Base-by-base conservation (phyloP, 2,888 invertebrate species). In the Phasia obesa region DNA sequence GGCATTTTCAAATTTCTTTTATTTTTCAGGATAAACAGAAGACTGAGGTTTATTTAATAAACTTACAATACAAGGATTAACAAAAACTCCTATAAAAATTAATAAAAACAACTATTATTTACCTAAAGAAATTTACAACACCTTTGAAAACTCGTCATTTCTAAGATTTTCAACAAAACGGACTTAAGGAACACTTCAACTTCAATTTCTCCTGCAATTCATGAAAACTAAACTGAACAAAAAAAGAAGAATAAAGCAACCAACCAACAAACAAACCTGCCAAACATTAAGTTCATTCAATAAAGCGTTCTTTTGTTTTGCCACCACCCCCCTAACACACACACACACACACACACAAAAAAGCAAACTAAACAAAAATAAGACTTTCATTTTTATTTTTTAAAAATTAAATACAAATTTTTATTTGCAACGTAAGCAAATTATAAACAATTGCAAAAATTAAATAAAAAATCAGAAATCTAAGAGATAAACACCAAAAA, bases 21-120 rank as follows among this genome's bases (percentile, higher is more conserved):
- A 62, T 85, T 65, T 86, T 88, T 74, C 85, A 88, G 89, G 88
- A 88, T 88, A 84, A 87, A 85, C 85, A 89, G 87, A 89, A 89
- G 89, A 89, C 89, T 89, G 89, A 89, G 87, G 87, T 81, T 81
- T 77, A 84, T 57, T 77, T 80, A 76, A 71, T 80, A 76, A 83
- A 75, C 60, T 71, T 73, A 76, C 62, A 80, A 59, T 71, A 73
- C 73, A 67, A 57, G 65, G 59, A 38, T 49, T 47, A 65, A 73
- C 42, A 65, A 35, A 79, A 80, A 80, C 80, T 84, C 57, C 55
- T 79, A 71, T 57, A 65, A 70, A 74, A 78, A 77, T 67, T 44
- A n/a, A n/a, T n/a, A n/a, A n/a, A n/a, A n/a, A n/a, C 47, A 67
- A 67, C 67, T 67, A 75, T 75, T 71, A 84, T 71, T 62, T 75